Conservation (phyloP, 2,797 vertebrate species). For the Acomys russatus region DNA sequence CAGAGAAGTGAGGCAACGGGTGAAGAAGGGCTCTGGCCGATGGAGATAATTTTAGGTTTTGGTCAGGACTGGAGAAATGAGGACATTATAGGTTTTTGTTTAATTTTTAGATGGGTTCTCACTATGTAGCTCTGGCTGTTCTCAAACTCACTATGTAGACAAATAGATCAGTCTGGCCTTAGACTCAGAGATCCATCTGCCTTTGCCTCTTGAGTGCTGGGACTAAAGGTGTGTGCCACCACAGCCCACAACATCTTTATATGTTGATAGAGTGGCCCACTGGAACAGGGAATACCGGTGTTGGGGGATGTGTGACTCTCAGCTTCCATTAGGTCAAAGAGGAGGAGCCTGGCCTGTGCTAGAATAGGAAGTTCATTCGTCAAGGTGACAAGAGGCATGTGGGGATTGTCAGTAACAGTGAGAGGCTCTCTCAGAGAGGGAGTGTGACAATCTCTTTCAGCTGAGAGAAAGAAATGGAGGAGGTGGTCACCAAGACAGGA, state of each 20-base stretch:
- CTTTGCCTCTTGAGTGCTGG: background rate
- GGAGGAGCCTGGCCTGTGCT: background rate
- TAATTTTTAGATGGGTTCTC: background rate
- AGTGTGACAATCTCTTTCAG: background rate
- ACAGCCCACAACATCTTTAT: background rate
- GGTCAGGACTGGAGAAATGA: background rate
- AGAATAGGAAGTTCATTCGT: background rate
- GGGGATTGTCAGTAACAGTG: background rate
- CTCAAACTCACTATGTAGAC: background rate
- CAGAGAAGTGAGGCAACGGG: background rate
- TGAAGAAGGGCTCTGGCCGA: background rate
- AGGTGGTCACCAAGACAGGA: background rate
- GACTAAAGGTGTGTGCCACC: background rate
- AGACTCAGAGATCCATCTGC: background rate
- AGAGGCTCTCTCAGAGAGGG: background rate
- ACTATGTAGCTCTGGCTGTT: background rate
- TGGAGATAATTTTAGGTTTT: background rate
- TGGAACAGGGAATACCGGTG: background rate
- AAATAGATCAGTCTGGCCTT: background rate
- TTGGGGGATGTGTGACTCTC: background rate
- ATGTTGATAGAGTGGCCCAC: background rate
- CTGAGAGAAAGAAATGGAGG: background rate
- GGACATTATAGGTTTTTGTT: background rate
- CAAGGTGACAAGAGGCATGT: background rate
- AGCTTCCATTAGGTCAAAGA: background rate